These are phyloP conservation scores for Enhydra lutris DNA, from an alignment of 2,113 vertebrate species.

Conservation along the genomic window DNA sequence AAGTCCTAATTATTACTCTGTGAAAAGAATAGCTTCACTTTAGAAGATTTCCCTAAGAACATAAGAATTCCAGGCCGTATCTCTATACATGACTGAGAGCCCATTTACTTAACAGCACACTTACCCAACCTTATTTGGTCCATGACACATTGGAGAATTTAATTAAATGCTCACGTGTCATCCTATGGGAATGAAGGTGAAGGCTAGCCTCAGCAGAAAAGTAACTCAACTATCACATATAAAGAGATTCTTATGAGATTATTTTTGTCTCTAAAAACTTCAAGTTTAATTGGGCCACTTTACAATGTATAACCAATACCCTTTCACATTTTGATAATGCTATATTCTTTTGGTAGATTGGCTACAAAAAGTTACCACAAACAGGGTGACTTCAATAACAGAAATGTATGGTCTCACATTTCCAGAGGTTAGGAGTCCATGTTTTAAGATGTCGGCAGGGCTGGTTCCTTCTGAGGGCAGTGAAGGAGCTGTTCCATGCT, in stretches of 20 bases:
- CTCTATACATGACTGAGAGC: not conserved
- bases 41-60: slow-evolving; percentile 19
- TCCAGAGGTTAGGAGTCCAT: not conserved
- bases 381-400: not conserved
- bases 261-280: not conserved
- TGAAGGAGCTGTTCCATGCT: not conserved
- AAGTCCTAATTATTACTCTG: slow-evolving; percentile 40
- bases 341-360: not conserved
- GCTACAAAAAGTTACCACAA: not conserved
- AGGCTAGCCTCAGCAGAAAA: not conserved
- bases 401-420: not conserved
- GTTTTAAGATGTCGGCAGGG: not conserved
- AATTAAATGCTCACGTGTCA: not conserved
- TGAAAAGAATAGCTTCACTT: not conserved
- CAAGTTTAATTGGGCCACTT: not conserved
- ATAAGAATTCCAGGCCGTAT: not conserved
- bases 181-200: not conserved
- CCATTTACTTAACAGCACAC: not conserved
- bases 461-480: not conserved
- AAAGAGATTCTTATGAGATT: not conserved
- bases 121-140: not conserved
- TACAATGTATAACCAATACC: not conserved
- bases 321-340: not conserved
- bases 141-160: not conserved
- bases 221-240: not conserved